Base-by-base conservation (phyloP, 30 jellyfish, hydroid and myxozoan species). In the Turritopsis rubra region DNA sequence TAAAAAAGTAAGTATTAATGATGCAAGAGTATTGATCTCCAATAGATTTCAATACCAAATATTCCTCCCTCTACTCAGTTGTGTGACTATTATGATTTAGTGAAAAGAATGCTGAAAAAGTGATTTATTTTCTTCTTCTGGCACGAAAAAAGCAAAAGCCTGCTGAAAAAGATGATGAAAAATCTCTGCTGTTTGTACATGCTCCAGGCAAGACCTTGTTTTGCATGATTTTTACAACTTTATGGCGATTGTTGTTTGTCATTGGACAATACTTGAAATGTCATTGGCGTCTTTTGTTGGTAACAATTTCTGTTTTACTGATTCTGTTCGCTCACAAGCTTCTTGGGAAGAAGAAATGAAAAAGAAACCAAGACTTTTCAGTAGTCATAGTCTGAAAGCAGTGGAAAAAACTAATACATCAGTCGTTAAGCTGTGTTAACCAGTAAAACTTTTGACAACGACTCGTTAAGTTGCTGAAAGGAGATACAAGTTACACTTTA, bases 71-170 rank as follows among this genome's bases (percentile, higher is more conserved):
- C 13, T 41, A 5, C 60, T 3, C 60, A 41, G 60, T 41, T 7
- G 21, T n/a, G 19, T 84, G 28, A 18, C 41, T 76, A 0, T 26
- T 7, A 27, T 0, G 79, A 24, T 73, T 28, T 85, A 52, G 52
- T 75, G 87, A 95, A 54, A 86, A 88, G 65, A 88, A 79, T 41
- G 79, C 90, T 24, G 98, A 92, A 76, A 83, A 91, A 52, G 98
- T 92, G 65, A 85, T 92, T 0, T 92, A 92, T 82, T 92, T 92
- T 76, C 86, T 92, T 85, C 88, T 92, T 87, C 71, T 88, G 95
- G 95, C 85, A 73, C 92, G 98, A 21, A 92, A 92, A 80, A 75
- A 73, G 87, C 90, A 93, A 79, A 81, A 81, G 28, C 85, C 94
- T 0, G 72, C 78, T n/a, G 75, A 75, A 29, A 88, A 88, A 24